Base-by-base conservation (phyloP, 1,140 invertebrate species). In the Zaprionus tsacasi region DNA sequence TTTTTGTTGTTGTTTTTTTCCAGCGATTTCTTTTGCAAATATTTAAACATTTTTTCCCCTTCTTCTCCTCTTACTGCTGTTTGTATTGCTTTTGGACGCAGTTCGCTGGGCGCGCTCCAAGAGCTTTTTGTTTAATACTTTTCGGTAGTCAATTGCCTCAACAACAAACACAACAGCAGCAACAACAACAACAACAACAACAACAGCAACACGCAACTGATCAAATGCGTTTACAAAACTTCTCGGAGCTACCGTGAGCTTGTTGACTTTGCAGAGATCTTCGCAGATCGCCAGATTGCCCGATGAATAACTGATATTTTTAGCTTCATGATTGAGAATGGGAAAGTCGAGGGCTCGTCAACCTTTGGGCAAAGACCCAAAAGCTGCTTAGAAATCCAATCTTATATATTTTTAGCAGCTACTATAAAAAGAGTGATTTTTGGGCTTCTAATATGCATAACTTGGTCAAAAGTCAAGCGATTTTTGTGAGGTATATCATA, bases 11-110 rank as follows among this genome's bases (percentile, higher is more conserved):
- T 30, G 27, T 75, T 73, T 86, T 70, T 78, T 78, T 59, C 54
- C 81, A 89, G 54, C 85, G 85, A 89, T 89, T 89, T 89, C 85
- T 85, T 89, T 90, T 85, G 85, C 85, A 89, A 89, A 89, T 89
- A 89, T 89, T 89, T 89, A 89, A 85, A 81, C 76, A 81, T 81
- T 66, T 69, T 50, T 70, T 61, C 70, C 48, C 59, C 35, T 7
- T 7, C 27, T 25, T 25, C 11, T 17, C 30, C 15, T 2, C 11
- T 8, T 38, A 3, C 21, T 21, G 59, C 55, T 82, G 83, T 83
- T 88, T 87, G 83, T 79, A 89, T 88, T 88, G 81, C 77, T 85
- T 89, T 87, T 67, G 57, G 70, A 60, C 75, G 78, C 61, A 60
- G 77, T 71, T 82, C 50, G 60, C 43, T 65, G 60, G 61, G 70